Conservation (phyloP, 2,888 invertebrate genomes). For the Amiota mariae region DNA sequence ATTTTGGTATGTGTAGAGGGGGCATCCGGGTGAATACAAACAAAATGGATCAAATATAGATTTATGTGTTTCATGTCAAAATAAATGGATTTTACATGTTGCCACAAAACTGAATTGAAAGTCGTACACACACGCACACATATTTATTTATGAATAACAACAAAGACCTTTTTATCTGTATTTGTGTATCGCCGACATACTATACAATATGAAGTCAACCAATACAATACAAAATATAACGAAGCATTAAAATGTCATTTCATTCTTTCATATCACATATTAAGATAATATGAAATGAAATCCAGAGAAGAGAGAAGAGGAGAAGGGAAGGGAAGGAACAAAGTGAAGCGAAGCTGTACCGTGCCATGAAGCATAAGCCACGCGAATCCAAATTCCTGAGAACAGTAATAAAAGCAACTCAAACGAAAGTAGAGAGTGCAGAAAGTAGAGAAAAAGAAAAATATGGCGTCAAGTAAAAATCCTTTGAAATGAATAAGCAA, state of each 20-base stretch:
- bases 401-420: no score
- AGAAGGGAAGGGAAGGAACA: neutral
- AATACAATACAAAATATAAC: constrained; percentile 59
- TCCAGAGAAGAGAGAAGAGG: neutral
- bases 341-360: neutral
- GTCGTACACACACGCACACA: constrained; percentile 18
- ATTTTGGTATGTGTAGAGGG: constrained; percentile 14
- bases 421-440: neutral
- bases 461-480: constrained; percentile 18
- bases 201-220: constrained; percentile 41
- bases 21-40: constrained; percentile 36
- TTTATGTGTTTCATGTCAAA: constrained; percentile 63
- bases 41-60: constrained; percentile 63
- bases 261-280: constrained; percentile 45
- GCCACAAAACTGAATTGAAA: constrained; percentile 34
- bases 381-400: no score
- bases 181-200: neutral
- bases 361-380: no score
- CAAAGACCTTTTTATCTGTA: neutral
- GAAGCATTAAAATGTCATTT: constrained; percentile 63
- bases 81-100: constrained; percentile 67
- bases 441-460: neutral
- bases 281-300: constrained; percentile 46
- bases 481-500: constrained; percentile 21
- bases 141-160: neutral